phyloP scores from a whole-genome alignment of 2,888 invertebrate species.

The Pseudococcus jackbeardsleyi region DNA sequence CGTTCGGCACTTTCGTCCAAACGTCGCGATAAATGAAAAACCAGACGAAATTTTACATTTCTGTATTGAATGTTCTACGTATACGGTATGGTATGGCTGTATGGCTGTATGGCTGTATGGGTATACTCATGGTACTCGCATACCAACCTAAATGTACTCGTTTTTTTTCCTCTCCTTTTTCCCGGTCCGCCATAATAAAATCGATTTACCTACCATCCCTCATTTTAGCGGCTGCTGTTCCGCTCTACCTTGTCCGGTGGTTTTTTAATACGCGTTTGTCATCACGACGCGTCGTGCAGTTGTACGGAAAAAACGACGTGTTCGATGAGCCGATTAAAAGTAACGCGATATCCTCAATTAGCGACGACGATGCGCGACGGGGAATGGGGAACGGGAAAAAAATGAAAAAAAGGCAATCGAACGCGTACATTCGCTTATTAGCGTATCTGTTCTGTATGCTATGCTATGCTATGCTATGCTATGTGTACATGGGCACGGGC shows the following conservation, averaged over 20 bases:
- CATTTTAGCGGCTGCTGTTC: neutral
- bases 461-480: no score
- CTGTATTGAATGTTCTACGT: no score
- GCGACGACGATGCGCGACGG: neutral
- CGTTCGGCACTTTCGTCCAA: no score
- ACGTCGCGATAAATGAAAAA: no score
- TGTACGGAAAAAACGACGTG: constrained; percentile 17
- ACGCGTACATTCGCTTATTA: neutral
- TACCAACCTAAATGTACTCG: neutral
- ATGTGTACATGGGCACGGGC: no score
- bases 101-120: no score
- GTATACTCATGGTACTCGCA: no score
- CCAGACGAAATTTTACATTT: no score
- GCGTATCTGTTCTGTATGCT: neutral
- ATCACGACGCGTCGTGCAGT: neutral
- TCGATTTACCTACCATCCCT: neutral
- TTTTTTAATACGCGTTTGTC: neutral
- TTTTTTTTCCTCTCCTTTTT: neutral
- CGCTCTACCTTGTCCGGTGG: neutral
- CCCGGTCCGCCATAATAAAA: neutral
- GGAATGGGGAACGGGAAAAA: no score
- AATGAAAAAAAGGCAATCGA: neutral
- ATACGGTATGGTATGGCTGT: no score
- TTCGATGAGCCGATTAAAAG: constrained; percentile 33
- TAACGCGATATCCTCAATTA: constrained; percentile 40